Conservation (phyloP, 2,797 vertebrate species). For the Melanitta fusca region DNA sequence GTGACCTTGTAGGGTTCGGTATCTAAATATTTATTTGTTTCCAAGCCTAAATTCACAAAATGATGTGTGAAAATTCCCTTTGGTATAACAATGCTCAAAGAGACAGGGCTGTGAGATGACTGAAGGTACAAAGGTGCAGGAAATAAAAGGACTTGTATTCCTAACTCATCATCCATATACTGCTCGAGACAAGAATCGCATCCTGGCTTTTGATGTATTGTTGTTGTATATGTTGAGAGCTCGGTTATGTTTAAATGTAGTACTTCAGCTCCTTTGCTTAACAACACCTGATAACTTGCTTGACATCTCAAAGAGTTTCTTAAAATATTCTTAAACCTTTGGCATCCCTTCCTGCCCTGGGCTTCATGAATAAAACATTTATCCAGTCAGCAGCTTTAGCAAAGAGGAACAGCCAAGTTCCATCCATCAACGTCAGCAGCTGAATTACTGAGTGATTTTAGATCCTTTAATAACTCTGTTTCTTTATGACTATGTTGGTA, state of each 20-base stretch:
- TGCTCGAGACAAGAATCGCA: neutral
- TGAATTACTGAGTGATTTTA: conserved; percentile 82
- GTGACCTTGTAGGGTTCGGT: neutral
- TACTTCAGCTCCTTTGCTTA: conserved; percentile 82
- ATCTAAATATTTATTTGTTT: conserved; percentile 26
- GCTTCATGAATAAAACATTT: conserved; percentile 92
- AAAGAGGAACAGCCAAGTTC: conserved; percentile 82
- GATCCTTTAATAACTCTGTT: conserved; percentile 81
- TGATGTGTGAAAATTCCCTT: neutral
- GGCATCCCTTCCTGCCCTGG: conserved; percentile 85
- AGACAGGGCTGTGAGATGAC: conserved; percentile 25
- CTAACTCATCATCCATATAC: conserved; percentile 9
- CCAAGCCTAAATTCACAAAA: neutral
- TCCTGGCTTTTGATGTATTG: conserved; percentile 51
- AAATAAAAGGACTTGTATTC: conserved; percentile 17
- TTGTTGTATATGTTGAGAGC: conserved; percentile 8
- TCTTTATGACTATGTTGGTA: conserved; percentile 79
- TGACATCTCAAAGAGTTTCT: conserved; percentile 87
- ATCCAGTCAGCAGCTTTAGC: conserved; percentile 90
- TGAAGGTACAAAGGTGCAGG: conserved; percentile 30
- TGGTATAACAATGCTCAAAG: conserved; percentile 26
- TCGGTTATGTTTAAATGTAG: conserved; percentile 55
- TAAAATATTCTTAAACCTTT: conserved; percentile 92
- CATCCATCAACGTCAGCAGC: conserved; percentile 89
- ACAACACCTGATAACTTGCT: conserved; percentile 85